Evolutionary conservation across 1,140 invertebrate species (phyloP), one percentile per base, ranked within the genome.

Genomic region (Aplysia californica): DNA sequence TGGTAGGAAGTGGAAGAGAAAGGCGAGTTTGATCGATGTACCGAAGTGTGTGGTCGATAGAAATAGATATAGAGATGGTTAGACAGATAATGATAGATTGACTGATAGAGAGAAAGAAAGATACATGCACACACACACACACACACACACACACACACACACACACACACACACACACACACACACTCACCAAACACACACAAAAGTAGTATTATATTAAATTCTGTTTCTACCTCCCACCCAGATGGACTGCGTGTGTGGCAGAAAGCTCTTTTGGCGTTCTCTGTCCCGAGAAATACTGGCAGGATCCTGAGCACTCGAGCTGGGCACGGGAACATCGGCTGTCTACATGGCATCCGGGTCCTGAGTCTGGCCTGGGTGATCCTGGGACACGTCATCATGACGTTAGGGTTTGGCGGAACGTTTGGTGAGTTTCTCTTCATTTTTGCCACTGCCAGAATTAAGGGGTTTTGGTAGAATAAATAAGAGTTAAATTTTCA

Each of bases 291-390:
- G n/a, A 26, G 56, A 26, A 78, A 78, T 55, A 38, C 44, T 15
- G 23, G 35, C 1, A 78, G 70, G 66, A 3, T 78, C 35, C 72
- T 78, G 64, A 29, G 23, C 50, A 36, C 29, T 15, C 6, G n/a
- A 20, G 26, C 65, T 20, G 55, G 21, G 18, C 29, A 31, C 1
- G 50, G 64, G 1, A 55, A 56, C 35, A 38, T 78, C 10, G 21
- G 26, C 26, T 78, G 77, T 64, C 72, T 86, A 0, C 79, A 86
- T 61, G 85, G 84, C 65, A 81, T 86, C 44, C 76, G 85, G 1
- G 82, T 86, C 21, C 70, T 86, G 55, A 83, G 83, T 67, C 82
- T 86, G 80, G 56, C 77, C 18, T 85, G 84, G 85, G 83, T 86
- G 21, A 77, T 86, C 10, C 77, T 81, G 0, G 84, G 84, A 3